A percentile compares a stretch with the other conserved stretches of the same genome.
These are phyloP conservation scores for Odontocolon sp. DNA, from an alignment of 2,888 invertebrate genomes.

Conservation along the genomic window DNA sequence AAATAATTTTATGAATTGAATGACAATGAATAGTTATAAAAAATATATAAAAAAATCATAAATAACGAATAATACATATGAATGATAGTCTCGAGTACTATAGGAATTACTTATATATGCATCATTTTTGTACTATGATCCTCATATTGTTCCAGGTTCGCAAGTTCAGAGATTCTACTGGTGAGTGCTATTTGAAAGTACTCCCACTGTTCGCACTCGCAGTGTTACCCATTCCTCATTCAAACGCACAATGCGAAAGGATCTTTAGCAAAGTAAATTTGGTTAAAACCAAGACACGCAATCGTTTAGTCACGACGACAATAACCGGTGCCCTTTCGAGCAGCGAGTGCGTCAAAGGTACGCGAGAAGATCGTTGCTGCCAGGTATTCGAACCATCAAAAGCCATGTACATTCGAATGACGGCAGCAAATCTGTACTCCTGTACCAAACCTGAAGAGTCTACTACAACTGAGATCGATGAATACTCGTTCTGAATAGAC, in stretches of 20 bases:
- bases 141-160: too few species aligned
- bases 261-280: conserved; percentile 51
- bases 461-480: neutral
- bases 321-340: conserved; percentile 38
- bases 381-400: neutral
- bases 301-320: conserved; percentile 35
- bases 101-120: too few species aligned
- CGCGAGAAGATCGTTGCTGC: neutral
- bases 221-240: neutral
- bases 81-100: too few species aligned
- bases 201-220: conserved; percentile 13
- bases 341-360: conserved; percentile 26
- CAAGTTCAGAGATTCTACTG: too few species aligned
- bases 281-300: conserved; percentile 48
- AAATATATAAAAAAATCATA: too few species aligned
- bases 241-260: conserved; percentile 37
- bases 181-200: too few species aligned
- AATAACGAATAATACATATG: too few species aligned
- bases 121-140: too few species aligned
- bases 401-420: neutral
- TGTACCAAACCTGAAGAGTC: neutral
- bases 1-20: too few species aligned
- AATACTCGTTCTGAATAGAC: neutral
- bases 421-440: conserved; percentile 9
- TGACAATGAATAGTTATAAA: too few species aligned